Conservation (phyloP, 2,797 vertebrate genomes). For the Xiphorhynchus erythropygius region DNA sequence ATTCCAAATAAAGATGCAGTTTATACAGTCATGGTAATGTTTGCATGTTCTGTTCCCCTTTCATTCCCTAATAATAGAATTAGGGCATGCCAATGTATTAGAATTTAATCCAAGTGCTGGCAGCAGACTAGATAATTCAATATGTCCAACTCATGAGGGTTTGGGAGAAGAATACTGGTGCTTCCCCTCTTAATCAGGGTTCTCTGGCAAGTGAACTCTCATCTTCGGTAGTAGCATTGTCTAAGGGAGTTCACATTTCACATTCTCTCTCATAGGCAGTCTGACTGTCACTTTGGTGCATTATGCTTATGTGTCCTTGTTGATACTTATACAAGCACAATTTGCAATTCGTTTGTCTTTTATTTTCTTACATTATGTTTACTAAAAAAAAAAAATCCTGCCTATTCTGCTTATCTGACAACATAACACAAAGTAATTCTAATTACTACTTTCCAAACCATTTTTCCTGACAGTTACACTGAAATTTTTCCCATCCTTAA, state of each 20-base stretch:
- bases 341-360: constrained; percentile 8
- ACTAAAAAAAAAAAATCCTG: neutral
- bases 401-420: neutral
- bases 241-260: neutral
- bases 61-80: neutral
- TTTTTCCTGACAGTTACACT: neutral
- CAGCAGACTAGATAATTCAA: neutral
- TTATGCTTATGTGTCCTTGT: neutral
- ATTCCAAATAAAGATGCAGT: neutral
- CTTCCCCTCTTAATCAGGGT: neutral
- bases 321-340: neutral
- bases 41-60: neutral
- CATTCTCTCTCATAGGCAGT: neutral
- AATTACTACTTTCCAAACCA: neutral
- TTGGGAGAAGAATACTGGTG: neutral
- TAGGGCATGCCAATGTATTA: neutral
- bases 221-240: neutral
- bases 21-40: neutral
- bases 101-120: neutral
- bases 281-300: neutral
- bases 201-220: neutral
- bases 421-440: neutral
- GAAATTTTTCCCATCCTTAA: neutral
- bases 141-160: neutral
- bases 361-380: constrained; percentile 4